Percentiles rank a stretch among this genome's conserved stretches.
These are phyloP conservation scores for Rhabdomys dilectus DNA, from an alignment of 2,113 vertebrate species.

Conservation along the genomic window DNA sequence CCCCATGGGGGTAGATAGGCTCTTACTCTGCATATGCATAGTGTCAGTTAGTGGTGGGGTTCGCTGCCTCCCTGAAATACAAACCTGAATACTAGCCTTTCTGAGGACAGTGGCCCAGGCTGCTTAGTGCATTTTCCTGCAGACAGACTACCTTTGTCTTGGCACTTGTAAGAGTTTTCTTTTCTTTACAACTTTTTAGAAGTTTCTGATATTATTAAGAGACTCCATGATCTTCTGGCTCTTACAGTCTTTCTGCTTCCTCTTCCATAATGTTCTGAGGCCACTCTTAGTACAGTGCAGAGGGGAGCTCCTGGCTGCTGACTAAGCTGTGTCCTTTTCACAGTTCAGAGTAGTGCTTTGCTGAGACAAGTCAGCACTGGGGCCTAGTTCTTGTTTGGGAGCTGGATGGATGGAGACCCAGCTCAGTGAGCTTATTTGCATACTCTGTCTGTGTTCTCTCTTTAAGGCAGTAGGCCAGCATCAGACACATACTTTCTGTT, in stretches of 20 bases:
- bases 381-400: not conserved
- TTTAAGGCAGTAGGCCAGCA: not conserved
- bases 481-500: no score
- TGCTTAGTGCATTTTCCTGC: accelerated
- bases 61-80: no score
- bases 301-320: not conserved
- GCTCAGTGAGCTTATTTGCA: not conserved
- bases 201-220: not conserved
- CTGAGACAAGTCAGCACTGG: not conserved
- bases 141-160: no score
- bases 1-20: no score
- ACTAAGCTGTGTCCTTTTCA: not conserved
- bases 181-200: not conserved
- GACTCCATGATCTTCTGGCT: not conserved
- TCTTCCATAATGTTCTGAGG: not conserved
- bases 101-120: not conserved
- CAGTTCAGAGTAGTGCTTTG: not conserved
- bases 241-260: not conserved
- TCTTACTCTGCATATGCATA: not conserved
- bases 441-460: not conserved
- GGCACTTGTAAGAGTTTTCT: no score
- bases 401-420: not conserved
- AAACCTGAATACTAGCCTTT: not conserved
- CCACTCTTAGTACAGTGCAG: accelerated
- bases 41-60: no score